Percentiles rank a stretch among this genome's conserved stretches.
These are phyloP conservation scores for Drosophila picticornis DNA, from an alignment of 2,888 invertebrate genomes.

Conservation along the genomic window DNA sequence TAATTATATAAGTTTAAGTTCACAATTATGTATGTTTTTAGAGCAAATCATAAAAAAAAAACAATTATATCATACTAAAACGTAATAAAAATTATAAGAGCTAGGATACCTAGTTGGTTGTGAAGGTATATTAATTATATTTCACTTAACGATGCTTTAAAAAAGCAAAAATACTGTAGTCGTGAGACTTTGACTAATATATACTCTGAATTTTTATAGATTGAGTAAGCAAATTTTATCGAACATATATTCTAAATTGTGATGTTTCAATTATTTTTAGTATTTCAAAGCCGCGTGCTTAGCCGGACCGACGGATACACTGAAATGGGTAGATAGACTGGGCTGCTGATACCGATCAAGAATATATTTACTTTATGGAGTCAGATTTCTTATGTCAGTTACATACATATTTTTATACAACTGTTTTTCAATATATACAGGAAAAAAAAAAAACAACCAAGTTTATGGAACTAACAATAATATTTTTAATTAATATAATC, in stretches of 20 bases:
- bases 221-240: no score
- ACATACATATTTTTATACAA: background rate
- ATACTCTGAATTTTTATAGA: background rate
- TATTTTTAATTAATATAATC: background rate
- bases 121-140: background rate
- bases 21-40: background rate
- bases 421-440: background rate
- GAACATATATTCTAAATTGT: background rate
- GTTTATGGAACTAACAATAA: background rate
- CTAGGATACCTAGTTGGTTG: background rate
- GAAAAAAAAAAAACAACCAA: background rate
- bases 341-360: background rate
- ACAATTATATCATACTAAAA: background rate
- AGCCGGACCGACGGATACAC: background rate
- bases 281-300: background rate
- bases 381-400: background rate
- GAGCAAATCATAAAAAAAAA: background rate
- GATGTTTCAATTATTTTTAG: background rate
- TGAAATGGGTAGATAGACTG: background rate
- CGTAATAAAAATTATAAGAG: background rate
- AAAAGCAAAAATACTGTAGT: background rate
- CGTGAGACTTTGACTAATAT: background rate
- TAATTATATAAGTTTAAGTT: constrained; percentile 2
- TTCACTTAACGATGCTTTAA: background rate
- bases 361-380: background rate